Conservation (phyloP, 2,888 invertebrate species). For the Orthosia cruda region DNA sequence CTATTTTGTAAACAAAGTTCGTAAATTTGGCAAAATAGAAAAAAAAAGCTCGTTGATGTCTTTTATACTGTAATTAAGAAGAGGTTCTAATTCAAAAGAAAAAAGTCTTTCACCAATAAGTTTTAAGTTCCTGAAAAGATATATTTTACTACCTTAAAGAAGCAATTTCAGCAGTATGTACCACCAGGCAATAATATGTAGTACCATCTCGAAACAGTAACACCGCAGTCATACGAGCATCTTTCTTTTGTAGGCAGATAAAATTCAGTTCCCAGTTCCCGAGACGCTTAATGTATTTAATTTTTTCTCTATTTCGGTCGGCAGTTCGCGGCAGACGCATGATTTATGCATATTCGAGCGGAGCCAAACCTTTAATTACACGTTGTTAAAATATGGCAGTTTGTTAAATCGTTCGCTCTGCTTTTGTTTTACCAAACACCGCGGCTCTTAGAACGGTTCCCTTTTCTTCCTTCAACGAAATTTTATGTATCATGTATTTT, state of each 20-base stretch:
- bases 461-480: slow-evolving; percentile 80
- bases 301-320: slow-evolving; percentile 92
- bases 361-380: slow-evolving; percentile 92
- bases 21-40: too few relatives aligned
- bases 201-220: slow-evolving; percentile 21
- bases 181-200: background rate
- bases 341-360: slow-evolving; percentile 92
- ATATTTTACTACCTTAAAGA: background rate
- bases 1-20: background rate
- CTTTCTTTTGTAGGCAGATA: slow-evolving; percentile 63
- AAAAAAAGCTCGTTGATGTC: slow-evolving; percentile 53
- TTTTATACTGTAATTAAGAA: slow-evolving; percentile 34
- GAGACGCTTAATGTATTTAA: slow-evolving; percentile 89
- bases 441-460: slow-evolving; percentile 83
- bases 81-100: background rate
- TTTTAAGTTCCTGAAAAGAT: background rate
- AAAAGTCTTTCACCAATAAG: background rate
- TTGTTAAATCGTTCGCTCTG: slow-evolving; percentile 90
- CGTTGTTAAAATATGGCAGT: slow-evolving; percentile 92
- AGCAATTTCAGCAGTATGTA: background rate
- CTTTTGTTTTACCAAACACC: slow-evolving; percentile 90
- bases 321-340: slow-evolving; percentile 90
- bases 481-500: slow-evolving; percentile 75
- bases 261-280: slow-evolving; percentile 72
- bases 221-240: slow-evolving; percentile 32